phyloP scores from a whole-genome alignment of 2,797 vertebrate genomes.

The Urophycis tenuis region DNA sequence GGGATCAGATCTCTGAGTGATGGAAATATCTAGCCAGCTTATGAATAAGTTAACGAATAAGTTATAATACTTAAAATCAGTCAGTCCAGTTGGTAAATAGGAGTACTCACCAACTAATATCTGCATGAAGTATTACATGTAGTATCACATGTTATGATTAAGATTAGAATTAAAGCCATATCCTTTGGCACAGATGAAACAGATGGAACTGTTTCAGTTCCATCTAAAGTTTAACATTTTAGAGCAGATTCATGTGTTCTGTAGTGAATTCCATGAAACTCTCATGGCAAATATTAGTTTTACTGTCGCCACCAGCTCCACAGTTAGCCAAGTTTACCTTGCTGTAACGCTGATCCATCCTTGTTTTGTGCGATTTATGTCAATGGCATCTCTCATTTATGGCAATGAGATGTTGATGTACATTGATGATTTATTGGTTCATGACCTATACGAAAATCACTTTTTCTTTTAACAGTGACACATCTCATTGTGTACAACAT shows the following conservation, averaged over 20 bases:
- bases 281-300: conserved; percentile 40
- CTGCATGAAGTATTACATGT: neutral
- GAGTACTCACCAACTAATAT: neutral
- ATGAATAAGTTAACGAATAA: too few relatives aligned
- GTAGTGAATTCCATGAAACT: conserved; percentile 19
- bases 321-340: conserved; percentile 18
- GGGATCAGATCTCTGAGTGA: neutral
- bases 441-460: too few relatives aligned
- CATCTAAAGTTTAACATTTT: too few relatives aligned
- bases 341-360: conserved; percentile 26
- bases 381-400: too few relatives aligned
- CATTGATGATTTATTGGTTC: too few relatives aligned
- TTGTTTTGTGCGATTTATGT: conserved; percentile 15
- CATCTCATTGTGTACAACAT: neutral
- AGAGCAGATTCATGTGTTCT: conserved; percentile 30
- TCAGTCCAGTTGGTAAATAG: neutral
- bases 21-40: neutral
- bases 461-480: conserved; percentile 12
- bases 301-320: conserved; percentile 12
- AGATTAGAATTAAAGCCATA: too few relatives aligned
- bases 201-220: too few relatives aligned
- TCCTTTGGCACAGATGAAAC: too few relatives aligned
- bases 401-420: conserved; percentile 15
- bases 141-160: neutral
- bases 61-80: too few relatives aligned